Evolutionary conservation across 2,113 vertebrate species (phyloP), one percentile per base, ranked within the genome.

Genomic region (Cichladusa arquata): DNA sequence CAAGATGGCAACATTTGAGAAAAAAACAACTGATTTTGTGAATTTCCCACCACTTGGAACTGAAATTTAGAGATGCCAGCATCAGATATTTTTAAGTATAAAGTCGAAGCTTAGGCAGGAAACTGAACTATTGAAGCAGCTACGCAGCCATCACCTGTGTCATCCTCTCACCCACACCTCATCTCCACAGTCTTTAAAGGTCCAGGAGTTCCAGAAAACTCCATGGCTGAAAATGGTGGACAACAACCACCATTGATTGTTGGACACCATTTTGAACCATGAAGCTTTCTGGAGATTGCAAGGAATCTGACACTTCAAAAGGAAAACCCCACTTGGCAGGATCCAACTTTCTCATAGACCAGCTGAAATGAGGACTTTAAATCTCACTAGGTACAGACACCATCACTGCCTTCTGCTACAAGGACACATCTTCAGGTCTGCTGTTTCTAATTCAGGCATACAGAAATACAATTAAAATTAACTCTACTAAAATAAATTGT

Each of bases 11-110:
- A 90, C 92, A 90, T 96, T 77, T 67, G 79, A 95, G 76, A 96
- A 96, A 86, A 82, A 97, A 96, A 96, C 92, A 96, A 93, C 76
- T 33, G 76, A 95, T 96, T 94, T 83, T 93, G 90, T 96, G 90
- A 92, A 95, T 95, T 96, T 97, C 93, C 90, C 93, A 93, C 76
- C 60, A 74, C 88, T 90, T 95, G 88, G 92, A 94, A 93, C 2
- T 61, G n/a, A 88, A 96, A 96, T 64, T 44, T 28, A 92, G 90
- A 88, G 54, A 69, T 14, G 64, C 71, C 71, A 89, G 62, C 66
- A 85, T 72, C 85, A 60, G 74, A 86, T 61, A 81, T 93, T 92
- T 88, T 88, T 65, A 92, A 90, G 64, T 65, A 83, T 1, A 54
- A 38, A 87, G 47, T 20, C 12, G 2, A 5, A 5, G 48, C 57